phyloP scores from a whole-genome alignment of 2,888 invertebrate species.

The Psylliodes chrysocephalus region DNA sequence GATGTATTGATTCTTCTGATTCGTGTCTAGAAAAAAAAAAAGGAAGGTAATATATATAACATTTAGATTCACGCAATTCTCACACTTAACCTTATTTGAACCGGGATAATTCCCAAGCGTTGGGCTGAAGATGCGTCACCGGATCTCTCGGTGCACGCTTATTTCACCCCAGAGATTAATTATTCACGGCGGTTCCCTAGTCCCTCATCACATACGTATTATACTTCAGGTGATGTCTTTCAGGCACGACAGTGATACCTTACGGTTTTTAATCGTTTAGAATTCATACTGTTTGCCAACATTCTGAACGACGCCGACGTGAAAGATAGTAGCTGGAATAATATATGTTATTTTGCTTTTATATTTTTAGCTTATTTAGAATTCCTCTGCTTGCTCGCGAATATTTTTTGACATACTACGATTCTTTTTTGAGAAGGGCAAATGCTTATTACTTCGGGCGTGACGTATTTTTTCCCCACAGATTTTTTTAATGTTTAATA shows the following conservation, averaged over 20 bases:
- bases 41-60: slow-evolving; percentile 8
- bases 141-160: slow-evolving; percentile 27
- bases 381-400: no score
- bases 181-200: slow-evolving; percentile 39
- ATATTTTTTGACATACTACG: no score
- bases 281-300: slow-evolving; percentile 15
- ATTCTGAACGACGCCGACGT: slow-evolving; percentile 5
- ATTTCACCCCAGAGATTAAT: slow-evolving; percentile 42
- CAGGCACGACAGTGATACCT: slow-evolving; percentile 26
- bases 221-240: slow-evolving; percentile 36
- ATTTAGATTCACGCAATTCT: slow-evolving; percentile 27
- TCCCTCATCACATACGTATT: slow-evolving; percentile 35
- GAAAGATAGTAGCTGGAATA: slow-evolving; percentile 9
- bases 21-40: slow-evolving; percentile 4
- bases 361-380: not conserved
- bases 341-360: slow-evolving; percentile 6
- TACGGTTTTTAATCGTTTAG: slow-evolving; percentile 25
- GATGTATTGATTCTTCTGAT: not conserved
- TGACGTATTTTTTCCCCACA: no score
- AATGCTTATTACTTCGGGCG: no score
- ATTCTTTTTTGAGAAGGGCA: no score
- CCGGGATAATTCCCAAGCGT: slow-evolving; percentile 22
- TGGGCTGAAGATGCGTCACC: slow-evolving; percentile 29
- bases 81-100: slow-evolving; percentile 32
- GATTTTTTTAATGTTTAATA: no score